Evolutionary conservation across 2,888 invertebrate species (phyloP), one percentile per base, ranked within the genome.

Genomic region (Drosophila prostipennis): DNA sequence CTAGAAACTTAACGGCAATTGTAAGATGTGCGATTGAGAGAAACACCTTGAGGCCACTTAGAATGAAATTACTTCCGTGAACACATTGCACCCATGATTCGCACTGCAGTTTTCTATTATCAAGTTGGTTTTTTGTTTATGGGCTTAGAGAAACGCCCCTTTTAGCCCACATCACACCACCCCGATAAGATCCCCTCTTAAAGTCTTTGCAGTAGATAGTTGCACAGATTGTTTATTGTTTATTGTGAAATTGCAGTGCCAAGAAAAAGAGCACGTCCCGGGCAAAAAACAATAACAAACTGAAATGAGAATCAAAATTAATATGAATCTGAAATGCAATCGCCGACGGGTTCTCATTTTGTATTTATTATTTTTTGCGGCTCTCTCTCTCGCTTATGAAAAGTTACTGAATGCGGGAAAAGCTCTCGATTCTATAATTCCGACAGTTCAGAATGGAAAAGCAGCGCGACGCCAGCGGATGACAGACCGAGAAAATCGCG

Each of bases 401-500:
- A 29, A 52, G 63, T 80, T 76, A 79, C 84, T 77, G 77, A 76
- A 60, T 26, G 60, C 49, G 45, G 78, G 78, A 78, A 86, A 88
- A 87, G 89, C 87, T 83, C 85, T 80, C 61, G 74, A 64, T 53
- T 56, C 74, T 74, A 57, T 75, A 76, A 73, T 69, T 56, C 37
- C 36, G 61, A 71, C 57, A 75, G 77, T 73, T 87, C 80, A 87
- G 87, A 87, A 81, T 74, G 79, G 78, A 80, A 87, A 85, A 85
- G 78, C 78, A 76, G 72, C 75, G 81, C 83, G 86, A 51, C 60
- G 74, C 72, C 61, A 77, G 74, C 85, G 78, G 80, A 84, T 80
- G 78, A 40, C 48, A 65, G 60, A 46, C 63, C 51, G 58, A 40
- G 60, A 74, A 58, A 55, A 60, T 51, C 55, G 72, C 78, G 74